These are phyloP conservation scores for Agrotis exclamationis DNA, from an alignment of 2,888 invertebrate genomes.

Conservation along the genomic window DNA sequence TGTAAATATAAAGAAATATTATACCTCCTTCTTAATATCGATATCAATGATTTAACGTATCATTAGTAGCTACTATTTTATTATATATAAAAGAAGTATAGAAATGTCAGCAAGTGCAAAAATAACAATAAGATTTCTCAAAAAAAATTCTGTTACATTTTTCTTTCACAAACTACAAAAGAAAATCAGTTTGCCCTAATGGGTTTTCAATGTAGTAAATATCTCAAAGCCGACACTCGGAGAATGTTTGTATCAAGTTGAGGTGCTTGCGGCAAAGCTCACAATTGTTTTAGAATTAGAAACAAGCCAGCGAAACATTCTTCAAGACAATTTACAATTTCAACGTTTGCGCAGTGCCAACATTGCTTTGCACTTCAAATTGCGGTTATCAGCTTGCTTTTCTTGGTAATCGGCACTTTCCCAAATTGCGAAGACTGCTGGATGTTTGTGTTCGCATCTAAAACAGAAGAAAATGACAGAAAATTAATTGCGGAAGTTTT, in stretches of 20 bases:
- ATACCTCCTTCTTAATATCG: no score
- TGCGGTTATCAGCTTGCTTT: conserved; percentile 22
- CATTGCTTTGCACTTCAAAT: conserved; percentile 37
- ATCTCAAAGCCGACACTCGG: conserved; percentile 12
- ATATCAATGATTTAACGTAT: no score
- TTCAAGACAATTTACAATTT: conserved; percentile 43
- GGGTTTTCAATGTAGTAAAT: conserved; percentile 42
- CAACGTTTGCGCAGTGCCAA: conserved; percentile 30
- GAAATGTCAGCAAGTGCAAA: background rate
- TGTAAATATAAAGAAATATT: background rate
- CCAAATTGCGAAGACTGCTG: conserved; percentile 14
- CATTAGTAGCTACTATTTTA: no score
- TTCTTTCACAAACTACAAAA: conserved; percentile 18
- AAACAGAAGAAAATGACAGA: conserved; percentile 19
- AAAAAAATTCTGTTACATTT: conserved; percentile 2
- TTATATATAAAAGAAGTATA: no score
- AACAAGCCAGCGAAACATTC: conserved; percentile 35
- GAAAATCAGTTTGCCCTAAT: conserved; percentile 23
- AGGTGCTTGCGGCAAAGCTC: conserved; percentile 25
- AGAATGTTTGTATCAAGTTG: conserved; percentile 36
- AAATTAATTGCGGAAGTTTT: conserved; percentile 15
- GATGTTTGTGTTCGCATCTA: conserved; percentile 11
- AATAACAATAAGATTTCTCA: background rate
- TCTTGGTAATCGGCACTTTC: conserved; percentile 26
- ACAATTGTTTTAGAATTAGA: conserved; percentile 53